Conservation (phyloP, 30 jellyfish, hydroid and myxozoan species). For the Aurelia coerulea region DNA sequence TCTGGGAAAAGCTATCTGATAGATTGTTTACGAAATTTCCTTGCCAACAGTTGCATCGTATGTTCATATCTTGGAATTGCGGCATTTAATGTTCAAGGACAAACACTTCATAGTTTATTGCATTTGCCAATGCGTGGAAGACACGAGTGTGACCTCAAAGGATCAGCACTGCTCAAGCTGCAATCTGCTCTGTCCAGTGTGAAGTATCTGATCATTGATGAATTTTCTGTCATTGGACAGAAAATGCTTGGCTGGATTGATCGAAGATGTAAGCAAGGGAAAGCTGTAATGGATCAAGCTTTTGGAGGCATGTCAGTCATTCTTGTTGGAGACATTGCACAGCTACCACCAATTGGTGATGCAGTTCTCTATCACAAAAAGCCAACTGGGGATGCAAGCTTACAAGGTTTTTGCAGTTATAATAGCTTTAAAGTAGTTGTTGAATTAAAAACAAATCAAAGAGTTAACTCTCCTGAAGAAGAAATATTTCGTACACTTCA, state of each 20-base stretch:
- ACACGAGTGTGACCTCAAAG: slow-evolving; percentile 25
- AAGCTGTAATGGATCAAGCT: not conserved
- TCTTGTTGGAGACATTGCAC: slow-evolving; percentile 57
- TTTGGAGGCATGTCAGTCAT: slow-evolving; percentile 58
- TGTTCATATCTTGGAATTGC: slow-evolving; percentile 55
- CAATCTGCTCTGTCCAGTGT: slow-evolving; percentile 1
- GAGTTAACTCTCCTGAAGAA: too few relatives aligned
- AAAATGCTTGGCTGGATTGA: slow-evolving; percentile 43
- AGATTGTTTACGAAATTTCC: slow-evolving; percentile 11
- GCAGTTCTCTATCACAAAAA: slow-evolving; percentile 1
- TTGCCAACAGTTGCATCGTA: slow-evolving; percentile 12
- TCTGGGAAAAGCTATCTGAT: slow-evolving; percentile 63
- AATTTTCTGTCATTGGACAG: slow-evolving; percentile 58
- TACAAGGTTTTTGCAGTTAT: slow-evolving; percentile 34
- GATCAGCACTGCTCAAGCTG: not conserved
- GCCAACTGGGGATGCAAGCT: slow-evolving; percentile 21
- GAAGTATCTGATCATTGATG: slow-evolving; percentile 55
- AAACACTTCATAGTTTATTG: slow-evolving; percentile 51
- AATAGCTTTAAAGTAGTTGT: too few relatives aligned
- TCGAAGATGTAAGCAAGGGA: slow-evolving; percentile 43
- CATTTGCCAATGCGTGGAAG: slow-evolving; percentile 50
- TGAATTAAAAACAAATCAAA: too few relatives aligned
- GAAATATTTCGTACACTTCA: too few relatives aligned
- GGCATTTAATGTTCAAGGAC: slow-evolving; percentile 60
- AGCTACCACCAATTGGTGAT: slow-evolving; percentile 67